Percentiles rank a stretch among this genome's conserved stretches.
phyloP scores from a whole-genome alignment of 2,113 vertebrate species.

The Tretioscincus oriximinensis region DNA sequence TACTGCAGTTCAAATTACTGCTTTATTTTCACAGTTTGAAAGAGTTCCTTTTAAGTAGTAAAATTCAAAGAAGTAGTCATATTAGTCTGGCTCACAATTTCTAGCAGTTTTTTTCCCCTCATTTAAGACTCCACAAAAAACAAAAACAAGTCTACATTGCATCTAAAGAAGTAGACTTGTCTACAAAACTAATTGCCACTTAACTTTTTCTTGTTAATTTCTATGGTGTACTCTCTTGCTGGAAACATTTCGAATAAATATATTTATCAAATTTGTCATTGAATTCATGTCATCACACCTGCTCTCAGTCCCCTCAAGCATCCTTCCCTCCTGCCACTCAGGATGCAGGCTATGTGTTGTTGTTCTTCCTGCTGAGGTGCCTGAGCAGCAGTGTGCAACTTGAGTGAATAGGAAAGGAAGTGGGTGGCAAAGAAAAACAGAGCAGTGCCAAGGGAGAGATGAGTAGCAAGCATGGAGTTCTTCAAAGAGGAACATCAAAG shows the following conservation, averaged over 20 bases:
- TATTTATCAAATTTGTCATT: not conserved
- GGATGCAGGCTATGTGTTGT: conserved; percentile 42
- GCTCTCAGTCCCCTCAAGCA: rapidly evolving
- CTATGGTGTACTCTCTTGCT: too few species aligned
- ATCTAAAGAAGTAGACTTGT: too few species aligned
- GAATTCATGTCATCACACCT: conserved; percentile 2
- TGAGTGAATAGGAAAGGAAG: conserved; percentile 22
- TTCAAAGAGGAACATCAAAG: conserved; percentile 72
- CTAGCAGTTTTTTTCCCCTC: too few species aligned
- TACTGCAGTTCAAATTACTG: not conserved
- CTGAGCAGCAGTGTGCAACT: not conserved
- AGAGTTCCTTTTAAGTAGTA: too few species aligned
- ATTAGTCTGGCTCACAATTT: too few species aligned
- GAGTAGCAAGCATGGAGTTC: conserved; percentile 50
- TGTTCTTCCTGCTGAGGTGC: conserved; percentile 3
- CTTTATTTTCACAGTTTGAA: not conserved
- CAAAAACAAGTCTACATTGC: too few species aligned
- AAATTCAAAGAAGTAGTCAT: too few species aligned
- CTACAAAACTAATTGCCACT: too few species aligned
- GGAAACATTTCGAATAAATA: too few species aligned
- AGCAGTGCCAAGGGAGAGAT: conserved; percentile 54
- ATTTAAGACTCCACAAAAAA: too few species aligned
- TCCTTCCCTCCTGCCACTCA: not conserved
- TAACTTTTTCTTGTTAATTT: too few species aligned
- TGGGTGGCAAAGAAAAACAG: conserved; percentile 45